These are phyloP conservation scores for Timema cristinae DNA, from an alignment of 2,888 invertebrate species.

Conservation along the genomic window DNA sequence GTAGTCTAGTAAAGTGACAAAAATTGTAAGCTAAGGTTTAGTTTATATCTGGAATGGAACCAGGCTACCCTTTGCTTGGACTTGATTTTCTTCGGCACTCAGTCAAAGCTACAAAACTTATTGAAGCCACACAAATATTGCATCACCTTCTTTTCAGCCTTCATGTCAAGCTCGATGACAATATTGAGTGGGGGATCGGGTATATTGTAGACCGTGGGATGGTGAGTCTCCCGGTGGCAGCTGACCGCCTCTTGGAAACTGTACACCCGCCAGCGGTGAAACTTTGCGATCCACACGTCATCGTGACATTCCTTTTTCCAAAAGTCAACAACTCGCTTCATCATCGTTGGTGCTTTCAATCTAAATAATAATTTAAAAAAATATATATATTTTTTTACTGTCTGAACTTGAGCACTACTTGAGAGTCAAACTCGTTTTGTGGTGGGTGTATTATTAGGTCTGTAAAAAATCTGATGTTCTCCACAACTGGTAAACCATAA, in stretches of 20 bases:
- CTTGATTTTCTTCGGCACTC: no score
- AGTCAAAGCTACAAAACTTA: no score
- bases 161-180: constrained; percentile 76
- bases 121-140: no score
- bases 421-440: background rate
- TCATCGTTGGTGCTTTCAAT: constrained; percentile 45
- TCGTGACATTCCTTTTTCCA: constrained; percentile 54
- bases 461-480: no score
- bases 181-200: constrained; percentile 68
- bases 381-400: background rate
- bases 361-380: constrained; percentile 38
- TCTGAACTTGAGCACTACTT: background rate
- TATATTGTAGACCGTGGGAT: constrained; percentile 75
- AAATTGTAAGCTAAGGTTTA: no score
- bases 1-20: no score
- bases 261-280: constrained; percentile 58
- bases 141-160: constrained; percentile 60
- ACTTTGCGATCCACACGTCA: constrained; percentile 58
- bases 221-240: constrained; percentile 75
- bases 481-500: no score
- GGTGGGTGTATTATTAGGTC: background rate
- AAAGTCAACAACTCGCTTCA: constrained; percentile 59
- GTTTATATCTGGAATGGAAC: no score
- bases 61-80: no score
- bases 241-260: constrained; percentile 70